Base-by-base conservation (phyloP, 2,113 vertebrate species). In the Galeopterus variegatus region DNA sequence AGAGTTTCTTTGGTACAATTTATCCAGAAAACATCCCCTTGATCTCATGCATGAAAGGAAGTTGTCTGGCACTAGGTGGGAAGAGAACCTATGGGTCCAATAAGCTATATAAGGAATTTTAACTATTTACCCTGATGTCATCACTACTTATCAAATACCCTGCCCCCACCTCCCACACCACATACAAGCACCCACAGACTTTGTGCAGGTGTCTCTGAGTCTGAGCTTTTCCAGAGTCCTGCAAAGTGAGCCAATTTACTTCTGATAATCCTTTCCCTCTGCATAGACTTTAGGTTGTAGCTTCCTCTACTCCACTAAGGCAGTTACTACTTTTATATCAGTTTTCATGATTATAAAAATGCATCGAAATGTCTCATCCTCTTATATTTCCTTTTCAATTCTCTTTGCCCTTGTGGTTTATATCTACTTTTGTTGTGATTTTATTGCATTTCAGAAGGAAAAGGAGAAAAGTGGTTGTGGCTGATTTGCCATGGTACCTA, bases 1-100 rank as follows among this genome's bases (percentile, higher is more conserved):
- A 75, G n/a, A 92, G 28, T 86, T 73, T 89, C 73, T 95, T 87
- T 79, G 26, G 41, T 83, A 92, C n/a, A 79, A 79, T 76, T 95
- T 94, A 77, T 65, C 60, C 7, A 70, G 60, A 88, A 95, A 96
- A 88, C 36, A 75, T 18, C 10, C 8, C 52, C 88, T 95, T 93
- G 85, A 75, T 94, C 75, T 70, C 33, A 19, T 91, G n/a, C 45
- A 70, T 64, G 93, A 76, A 88, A 90, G 31, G 45, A 76, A 75
- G 45, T 62, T 41, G 19, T 69, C 62, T 87, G 67, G 50, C 8
- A 45, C n/a, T 73, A 89, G 83, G 10, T 60, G 31, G 21, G 88
- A 19, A 92, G 62, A 90, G 56, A 92, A 88, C 12, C 45, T 10
- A 28, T 18, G 41, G 41, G 24, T 72, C 77, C 64, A 62, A 41